Base-by-base conservation (phyloP, 2,113 vertebrate species). In the Sphaerodactylus townsendi region DNA sequence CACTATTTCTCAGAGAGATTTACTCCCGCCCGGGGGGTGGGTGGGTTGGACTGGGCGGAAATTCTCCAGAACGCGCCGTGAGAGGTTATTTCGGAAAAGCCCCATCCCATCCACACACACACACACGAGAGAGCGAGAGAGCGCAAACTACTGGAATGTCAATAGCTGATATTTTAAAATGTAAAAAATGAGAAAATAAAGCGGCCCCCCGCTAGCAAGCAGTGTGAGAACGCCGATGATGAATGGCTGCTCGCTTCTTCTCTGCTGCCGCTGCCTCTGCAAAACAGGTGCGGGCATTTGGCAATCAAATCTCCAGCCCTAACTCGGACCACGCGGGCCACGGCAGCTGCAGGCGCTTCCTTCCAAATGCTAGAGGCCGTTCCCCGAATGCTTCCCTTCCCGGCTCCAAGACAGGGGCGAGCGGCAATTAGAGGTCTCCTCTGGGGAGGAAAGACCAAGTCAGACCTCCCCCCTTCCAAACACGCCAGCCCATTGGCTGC, bases 241-340 rank as follows among this genome's bases (percentile, higher is more conserved):
- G 88, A 87, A 92, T 92, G 77, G 83, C 89, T 83, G 56, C 86
- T 83, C 87, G 80, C 90, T 81, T 39, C 41, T 89, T 89, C 86
- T 85, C 87, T 41, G 9, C 37, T 30, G 48, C 25, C 35, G 46
- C 17, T 5, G 64, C 19, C n/a, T n/a, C n/a, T 3, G 9, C 50
- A 8, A n/a, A 94, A 94, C 93, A 95, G 93, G 94, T 95, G 93
- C 89, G 91, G 93, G 88, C 88, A 90, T 93, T 93, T 91, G 88
- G 90, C 88, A 88, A 90, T 82, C 90, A 91, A 90, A 92, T 93
- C 93, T 85, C 93, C 91, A 94, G 88, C 88, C 91, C 92, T 94
- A 91, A 90, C 92, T 90, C 86, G 77, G 90, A 86, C 84, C 87
- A 89, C 70, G 88, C 30, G 87, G 88, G 93, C 92, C 89, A 92